Conservation (phyloP, 2,113 vertebrate species). For the Pelvicachromis taeniatus region DNA sequence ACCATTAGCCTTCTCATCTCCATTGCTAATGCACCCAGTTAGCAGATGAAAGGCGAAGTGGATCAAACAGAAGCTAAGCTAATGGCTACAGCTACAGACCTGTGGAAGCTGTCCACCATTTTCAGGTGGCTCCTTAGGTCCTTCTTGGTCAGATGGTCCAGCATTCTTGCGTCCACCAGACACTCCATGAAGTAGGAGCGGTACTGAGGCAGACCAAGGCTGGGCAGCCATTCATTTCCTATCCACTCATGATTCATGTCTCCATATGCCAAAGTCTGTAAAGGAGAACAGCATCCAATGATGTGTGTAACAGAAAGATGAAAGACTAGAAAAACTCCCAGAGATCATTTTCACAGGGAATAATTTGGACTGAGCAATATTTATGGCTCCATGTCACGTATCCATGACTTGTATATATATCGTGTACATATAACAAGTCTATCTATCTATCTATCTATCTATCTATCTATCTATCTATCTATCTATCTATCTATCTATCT, state of each 20-base stretch:
- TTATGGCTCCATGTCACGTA: background rate
- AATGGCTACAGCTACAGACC: constrained; percentile 68
- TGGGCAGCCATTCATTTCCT: constrained; percentile 96
- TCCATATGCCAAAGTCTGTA: constrained; percentile 90
- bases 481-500: background rate
- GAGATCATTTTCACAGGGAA: background rate
- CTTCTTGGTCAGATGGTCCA: constrained; percentile 97
- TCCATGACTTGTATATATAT: background rate
- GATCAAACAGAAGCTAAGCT: background rate
- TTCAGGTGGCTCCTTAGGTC: constrained; percentile 93
- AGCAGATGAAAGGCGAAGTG: background rate
- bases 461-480: background rate
- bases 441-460: no score
- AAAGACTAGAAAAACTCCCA: background rate
- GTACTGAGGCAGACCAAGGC: constrained; percentile 92
- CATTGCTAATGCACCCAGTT: constrained; percentile 4
- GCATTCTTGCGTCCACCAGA: constrained; percentile 93
- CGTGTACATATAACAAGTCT: no score
- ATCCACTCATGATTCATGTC: constrained; percentile 99
- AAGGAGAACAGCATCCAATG: background rate
- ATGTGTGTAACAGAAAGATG: background rate
- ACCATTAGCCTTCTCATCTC: constrained; percentile 20
- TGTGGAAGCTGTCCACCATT: constrained; percentile 98
- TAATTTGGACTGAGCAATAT: background rate
- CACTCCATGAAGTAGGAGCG: constrained; percentile 99